Evolutionary conservation across 2,797 vertebrate genomes (phyloP).

Genomic region (Percopsis omiscomaycus): DNA sequence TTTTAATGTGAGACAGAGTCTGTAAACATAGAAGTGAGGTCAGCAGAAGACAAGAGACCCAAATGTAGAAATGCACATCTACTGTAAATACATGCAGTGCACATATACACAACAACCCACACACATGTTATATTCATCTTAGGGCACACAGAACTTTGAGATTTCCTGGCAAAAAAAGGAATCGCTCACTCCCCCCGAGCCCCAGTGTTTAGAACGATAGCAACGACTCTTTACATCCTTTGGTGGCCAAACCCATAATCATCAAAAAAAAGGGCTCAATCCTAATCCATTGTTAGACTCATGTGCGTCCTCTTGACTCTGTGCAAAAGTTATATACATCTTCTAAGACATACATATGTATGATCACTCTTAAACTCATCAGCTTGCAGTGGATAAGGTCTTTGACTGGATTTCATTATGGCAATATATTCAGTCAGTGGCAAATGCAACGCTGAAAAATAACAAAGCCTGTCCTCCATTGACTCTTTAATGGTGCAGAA

Average conservation of each 20-base stretch:
- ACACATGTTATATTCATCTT: no score
- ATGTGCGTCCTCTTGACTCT: not conserved
- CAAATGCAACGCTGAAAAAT: slow-evolving; percentile 32
- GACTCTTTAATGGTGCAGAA: slow-evolving; percentile 57
- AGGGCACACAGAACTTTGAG: no score
- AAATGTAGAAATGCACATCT: slow-evolving; percentile 6
- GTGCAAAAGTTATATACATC: slow-evolving; percentile 9
- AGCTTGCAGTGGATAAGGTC: not conserved
- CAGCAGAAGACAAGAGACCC: slow-evolving; percentile 9
- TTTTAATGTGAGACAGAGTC: slow-evolving; percentile 8
- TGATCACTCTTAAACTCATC: slow-evolving; percentile 6
- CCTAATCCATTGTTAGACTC: slow-evolving; percentile 12
- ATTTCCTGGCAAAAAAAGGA: no score
- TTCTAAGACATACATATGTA: not conserved
- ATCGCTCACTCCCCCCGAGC: no score
- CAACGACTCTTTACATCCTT: slow-evolving; percentile 9
- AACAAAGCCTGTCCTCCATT: slow-evolving; percentile 44
- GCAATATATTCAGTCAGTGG: slow-evolving; percentile 29
- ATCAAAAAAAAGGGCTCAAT: slow-evolving; percentile 13
- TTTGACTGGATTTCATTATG: slow-evolving; percentile 33
- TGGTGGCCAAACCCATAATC: slow-evolving; percentile 20
- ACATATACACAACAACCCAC: slow-evolving; percentile 3
- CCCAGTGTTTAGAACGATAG: no score
- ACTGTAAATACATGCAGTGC: slow-evolving; percentile 27
- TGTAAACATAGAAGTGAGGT: not conserved